Evolutionary conservation across 1,140 invertebrate genomes (phyloP), one percentile per base, ranked within the genome.

Genomic region (Spodoptera frugiperda): DNA sequence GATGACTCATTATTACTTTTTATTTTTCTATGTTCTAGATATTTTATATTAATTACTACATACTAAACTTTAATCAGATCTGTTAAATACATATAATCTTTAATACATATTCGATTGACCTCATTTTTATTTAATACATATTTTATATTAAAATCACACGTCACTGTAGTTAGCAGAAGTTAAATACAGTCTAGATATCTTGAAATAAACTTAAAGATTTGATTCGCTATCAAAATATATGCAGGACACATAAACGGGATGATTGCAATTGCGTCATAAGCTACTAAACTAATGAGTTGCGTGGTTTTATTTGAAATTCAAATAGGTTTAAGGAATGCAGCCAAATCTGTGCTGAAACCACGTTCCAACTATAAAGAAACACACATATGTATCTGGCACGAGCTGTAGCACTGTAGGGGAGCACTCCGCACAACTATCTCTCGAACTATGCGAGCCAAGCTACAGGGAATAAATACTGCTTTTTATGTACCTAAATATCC

Each of bases 301-400:
- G n/a, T 4, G 54, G 21, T n/a, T 15, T 33, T 33, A 33, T 15
- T 61, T 61, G 57, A 61, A 59, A 61, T 61, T 61, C 57, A 44
- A 61, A 44, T 61, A 15, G 30, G 17, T 11, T 54, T 19, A 55
- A 55, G 53, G 53, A 55, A 55, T 55, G 53, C 57, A 11, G 57
- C 57, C 57, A 61, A 44, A 39, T 61, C 57, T 44, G 30, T 15
- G 11, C 30, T 15, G n/a, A 39, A 39, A 14, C 57, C 57, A 44
- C 33, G 57, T 61, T n/a, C n/a, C 10, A 9, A 2, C 33, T 15
- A 61, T 61, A 61, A 61, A 61, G 25, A 61, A 11, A 25, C 53
- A 17, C 57, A 44, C 57, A 61, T 17, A 17, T 61, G 57, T 44
- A 17, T 9, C 57, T 61, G 25, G 33, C 33, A 61, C 9, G n/a